phyloP scores from a whole-genome alignment of 2,797 vertebrate species.

The Yasuhikotakia modesta region DNA sequence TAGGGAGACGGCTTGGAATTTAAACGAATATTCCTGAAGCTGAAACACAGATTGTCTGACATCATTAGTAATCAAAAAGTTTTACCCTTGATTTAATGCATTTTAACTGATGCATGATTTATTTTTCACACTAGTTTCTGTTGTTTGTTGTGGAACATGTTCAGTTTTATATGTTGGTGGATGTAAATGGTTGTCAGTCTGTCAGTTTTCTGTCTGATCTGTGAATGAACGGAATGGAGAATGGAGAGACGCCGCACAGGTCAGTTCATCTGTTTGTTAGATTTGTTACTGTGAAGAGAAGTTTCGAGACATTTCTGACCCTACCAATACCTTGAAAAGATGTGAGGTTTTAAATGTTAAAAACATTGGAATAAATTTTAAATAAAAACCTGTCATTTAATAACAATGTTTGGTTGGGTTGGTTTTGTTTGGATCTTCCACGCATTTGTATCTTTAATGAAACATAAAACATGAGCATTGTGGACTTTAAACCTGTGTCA shows the following conservation, averaged over 20 bases:
- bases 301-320: neutral
- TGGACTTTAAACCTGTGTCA: neutral
- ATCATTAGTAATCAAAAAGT: conserved; percentile 89
- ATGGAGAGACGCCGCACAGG: neutral
- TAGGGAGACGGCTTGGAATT: conserved; percentile 97
- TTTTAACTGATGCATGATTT: conserved; percentile 32
- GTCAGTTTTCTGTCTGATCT: conserved; percentile 4
- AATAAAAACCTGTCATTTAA: conserved; percentile 30
- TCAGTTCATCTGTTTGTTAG: neutral
- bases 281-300: neutral
- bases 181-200: neutral
- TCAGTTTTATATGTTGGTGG: conserved; percentile 24
- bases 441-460: neutral
- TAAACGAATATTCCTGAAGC: conserved; percentile 92
- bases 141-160: neutral
- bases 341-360: neutral
- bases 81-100: conserved; percentile 76
- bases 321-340: neutral
- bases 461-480: neutral
- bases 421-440: neutral
- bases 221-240: conserved; percentile 8
- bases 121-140: neutral
- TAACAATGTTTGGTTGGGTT: neutral
- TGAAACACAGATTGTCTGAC: conserved; percentile 88
- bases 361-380: neutral